Conservation (phyloP, 2,888 invertebrate genomes). For the Rhopalosiphum nymphaeae region DNA sequence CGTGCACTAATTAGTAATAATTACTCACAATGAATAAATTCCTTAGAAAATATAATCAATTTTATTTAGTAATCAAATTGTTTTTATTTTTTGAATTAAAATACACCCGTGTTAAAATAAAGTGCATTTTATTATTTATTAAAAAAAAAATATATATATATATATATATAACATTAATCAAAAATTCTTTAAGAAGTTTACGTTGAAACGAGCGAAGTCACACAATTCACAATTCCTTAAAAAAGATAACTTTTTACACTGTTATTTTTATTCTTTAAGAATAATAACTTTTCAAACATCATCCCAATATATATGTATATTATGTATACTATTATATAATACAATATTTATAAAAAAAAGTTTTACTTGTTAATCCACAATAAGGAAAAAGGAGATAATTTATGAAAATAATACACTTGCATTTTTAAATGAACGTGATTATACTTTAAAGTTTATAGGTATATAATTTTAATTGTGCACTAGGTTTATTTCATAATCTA, state of each 20-base stretch:
- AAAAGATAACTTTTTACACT: not conserved
- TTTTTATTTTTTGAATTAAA: constrained; percentile 13
- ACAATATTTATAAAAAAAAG: constrained; percentile 15
- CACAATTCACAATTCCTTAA: not conserved
- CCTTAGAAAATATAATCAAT: constrained; percentile 18
- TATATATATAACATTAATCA: not conserved
- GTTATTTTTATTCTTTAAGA: not conserved
- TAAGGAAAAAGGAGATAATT: not conserved
- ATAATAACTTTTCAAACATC: constrained; percentile 7
- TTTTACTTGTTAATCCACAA: not conserved
- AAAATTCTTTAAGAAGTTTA: not conserved
- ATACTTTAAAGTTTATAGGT: not conserved
- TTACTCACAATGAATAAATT: not conserved
- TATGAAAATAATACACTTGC: not conserved
- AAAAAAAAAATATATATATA: not conserved
- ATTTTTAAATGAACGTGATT: not conserved
- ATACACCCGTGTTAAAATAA: not conserved
- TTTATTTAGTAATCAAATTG: constrained; percentile 22
- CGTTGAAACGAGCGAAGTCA: not conserved
- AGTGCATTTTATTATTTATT: constrained; percentile 6
- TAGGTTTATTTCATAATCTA: not conserved
- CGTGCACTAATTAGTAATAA: constrained; percentile 29
- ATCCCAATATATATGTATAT: not conserved
- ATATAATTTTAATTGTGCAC: not conserved
- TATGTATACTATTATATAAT: not conserved